phyloP scores from a whole-genome alignment of 2,113 vertebrate species.

The Oenanthe oenanthe region DNA sequence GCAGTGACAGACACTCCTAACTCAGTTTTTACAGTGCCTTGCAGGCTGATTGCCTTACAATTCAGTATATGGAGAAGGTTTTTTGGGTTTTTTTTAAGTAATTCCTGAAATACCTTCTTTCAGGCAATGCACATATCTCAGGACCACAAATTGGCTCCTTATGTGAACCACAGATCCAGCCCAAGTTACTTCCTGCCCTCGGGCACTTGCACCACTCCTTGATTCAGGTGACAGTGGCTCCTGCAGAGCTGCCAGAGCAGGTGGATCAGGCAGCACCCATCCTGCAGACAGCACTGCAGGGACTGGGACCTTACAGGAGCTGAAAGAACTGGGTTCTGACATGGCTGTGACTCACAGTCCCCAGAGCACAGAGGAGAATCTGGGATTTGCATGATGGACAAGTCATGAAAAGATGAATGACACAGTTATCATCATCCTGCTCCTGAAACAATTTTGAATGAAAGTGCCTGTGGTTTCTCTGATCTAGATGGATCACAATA shows the following conservation, averaged over 20 bases:
- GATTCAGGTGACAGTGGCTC: background rate
- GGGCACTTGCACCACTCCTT: background rate
- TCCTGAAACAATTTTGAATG: background rate
- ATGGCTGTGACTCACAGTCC: background rate
- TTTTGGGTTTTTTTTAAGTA: background rate
- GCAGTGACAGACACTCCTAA: background rate
- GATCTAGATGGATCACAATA: background rate
- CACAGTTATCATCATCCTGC: background rate
- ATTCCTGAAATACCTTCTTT: background rate
- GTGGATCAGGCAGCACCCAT: background rate
- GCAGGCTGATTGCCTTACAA: background rate
- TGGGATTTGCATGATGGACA: background rate
- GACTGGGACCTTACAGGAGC: background rate
- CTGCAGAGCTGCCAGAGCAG: background rate
- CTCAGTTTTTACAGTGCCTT: background rate
- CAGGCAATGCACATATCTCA: background rate
- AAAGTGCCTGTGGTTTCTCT: background rate
- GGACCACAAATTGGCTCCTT: background rate
- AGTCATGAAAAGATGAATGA: background rate
- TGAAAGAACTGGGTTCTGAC: background rate
- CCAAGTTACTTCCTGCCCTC: constrained; percentile 27
- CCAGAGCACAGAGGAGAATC: background rate
- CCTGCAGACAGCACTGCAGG: background rate
- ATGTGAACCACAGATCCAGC: background rate
- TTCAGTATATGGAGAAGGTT: background rate